phyloP scores from a whole-genome alignment of 2,888 invertebrate species.

The Vandiemenella viatica region DNA sequence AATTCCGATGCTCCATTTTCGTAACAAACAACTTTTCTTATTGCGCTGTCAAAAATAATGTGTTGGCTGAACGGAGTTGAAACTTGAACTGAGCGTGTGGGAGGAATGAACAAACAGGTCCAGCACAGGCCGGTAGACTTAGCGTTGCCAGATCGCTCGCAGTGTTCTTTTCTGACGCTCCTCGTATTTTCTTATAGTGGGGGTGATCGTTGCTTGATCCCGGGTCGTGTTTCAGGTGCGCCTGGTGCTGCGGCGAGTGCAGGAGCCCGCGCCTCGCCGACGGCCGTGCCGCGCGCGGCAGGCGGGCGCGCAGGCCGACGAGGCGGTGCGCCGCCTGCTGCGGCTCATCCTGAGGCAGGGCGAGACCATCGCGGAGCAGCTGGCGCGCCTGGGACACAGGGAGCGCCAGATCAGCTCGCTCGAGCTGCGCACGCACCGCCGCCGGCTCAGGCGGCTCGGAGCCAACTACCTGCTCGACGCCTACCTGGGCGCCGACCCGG shows the following conservation, averaged over 20 bases:
- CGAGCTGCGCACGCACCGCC: constrained; percentile 62
- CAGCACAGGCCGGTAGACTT: too few species aligned
- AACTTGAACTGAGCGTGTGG: too few species aligned
- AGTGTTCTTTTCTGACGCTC: too few species aligned
- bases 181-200: too few species aligned
- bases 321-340: constrained; percentile 34
- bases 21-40: too few species aligned
- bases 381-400: constrained; percentile 39
- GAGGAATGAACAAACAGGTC: too few species aligned
- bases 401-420: constrained; percentile 64
- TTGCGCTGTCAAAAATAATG: too few species aligned
- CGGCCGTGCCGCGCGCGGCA: constrained; percentile 9
- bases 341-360: constrained; percentile 43
- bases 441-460: constrained; percentile 56
- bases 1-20: too few species aligned
- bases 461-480: constrained; percentile 67
- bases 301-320: background rate
- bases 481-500: constrained; percentile 36
- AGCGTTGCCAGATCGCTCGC: too few species aligned
- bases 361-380: constrained; percentile 35
- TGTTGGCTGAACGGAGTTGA: too few species aligned
- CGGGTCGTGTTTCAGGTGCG: constrained; percentile 25
- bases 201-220: too few species aligned
- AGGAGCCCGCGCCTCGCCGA: constrained; percentile 18
- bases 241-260: constrained; percentile 29